Evolutionary conservation across 2,888 invertebrate species (phyloP), one percentile per base, ranked within the genome.

Genomic region (Watsonalla cultraria): DNA sequence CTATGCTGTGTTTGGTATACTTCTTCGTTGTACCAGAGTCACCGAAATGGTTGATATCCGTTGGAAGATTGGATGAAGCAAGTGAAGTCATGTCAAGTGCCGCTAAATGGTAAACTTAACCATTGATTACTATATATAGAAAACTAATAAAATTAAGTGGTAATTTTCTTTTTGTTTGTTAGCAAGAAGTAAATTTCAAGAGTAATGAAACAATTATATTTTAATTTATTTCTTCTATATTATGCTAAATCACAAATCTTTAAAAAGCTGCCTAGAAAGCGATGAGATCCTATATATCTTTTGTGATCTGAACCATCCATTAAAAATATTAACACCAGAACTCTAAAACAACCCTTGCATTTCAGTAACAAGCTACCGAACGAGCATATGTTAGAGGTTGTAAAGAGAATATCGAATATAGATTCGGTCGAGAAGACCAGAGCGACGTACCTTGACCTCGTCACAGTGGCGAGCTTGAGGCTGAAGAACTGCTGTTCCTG

Each of bases 1-100:
- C 88, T 15, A 60, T 91, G 6, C 58, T 94, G 35, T 89, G 94
- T 51, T 80, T 94, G 39, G 74, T 89, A 0, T 94, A 94, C 60
- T 92, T 93, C 66, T 94, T 93, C 90, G 66, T 94, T 9, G 79
- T 95, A 45, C 94, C 95, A 0, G 96, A 96, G 78, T 95, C 95
- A 0, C 95, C 96, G 0, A 92, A 95, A 49, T 96, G 95, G 95
- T 84, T 95, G 37, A 85, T 95, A 47, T 93, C 94, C 0, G 91
- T 93, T n/a, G 95, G 94, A 0, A 88, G 90, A 52, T 78, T 93
- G 53, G 93, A 93, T 6, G 84, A 92, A 47, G 93, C 95, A 0
- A 85, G 93, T 7, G 72, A 77, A 51, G 85, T 94, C 0, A 79
- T 96, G 58, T 90, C 91, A 64, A 92, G 37, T 6, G 49, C 49